Base-by-base conservation (phyloP, 2,797 vertebrate genomes). In the Phalanger gymnotis region DNA sequence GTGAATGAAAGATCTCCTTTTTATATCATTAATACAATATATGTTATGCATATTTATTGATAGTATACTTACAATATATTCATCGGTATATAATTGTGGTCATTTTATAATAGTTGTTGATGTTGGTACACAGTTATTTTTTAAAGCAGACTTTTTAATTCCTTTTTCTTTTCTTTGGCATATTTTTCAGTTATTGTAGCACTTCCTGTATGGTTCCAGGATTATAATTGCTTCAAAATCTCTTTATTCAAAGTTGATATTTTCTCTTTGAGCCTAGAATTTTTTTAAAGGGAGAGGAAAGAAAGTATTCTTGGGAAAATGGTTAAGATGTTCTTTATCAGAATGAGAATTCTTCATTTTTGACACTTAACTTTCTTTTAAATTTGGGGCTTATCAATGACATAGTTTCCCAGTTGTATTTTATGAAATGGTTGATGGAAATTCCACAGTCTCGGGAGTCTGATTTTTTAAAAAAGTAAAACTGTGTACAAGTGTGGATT, bases 61-160 rank as follows among this genome's bases (percentile, higher is more conserved):
- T 92, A 54, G 87, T 97, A 95, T 97, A 90, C 54, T 91, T n/a
- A 95, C 53, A 58, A 16, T 92, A 11, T 91, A 66, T 93, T 95
- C 16, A 92, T 56, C 1, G 51, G 2, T 94, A 10, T 92, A 27
- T 22, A 90, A 0, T 73, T 96, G 0, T 54, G 92, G 73, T 34
- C 9, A 66, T 73, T 94, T 96, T 47, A 73, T 91, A 94, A 90
- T 53, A 90, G 61, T 90, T 94, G 22, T 57, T 91, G 57, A 91
- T 91, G 10, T 57, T 52, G 90, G 28, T 92, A 55, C 92, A 92
- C 92, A 58, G 34, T 51, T 27, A 47, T 47, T 81, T 47, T 47
- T 40, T 6, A 54, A 93, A 93, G 89, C 73, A 56, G 5, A 7
- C 9, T 28, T 54, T 12, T 53, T 53, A 89, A 51, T n/a, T 22